These are phyloP conservation scores for Heteromyza rotundicornis DNA, from an alignment of 2,888 invertebrate genomes.

Conservation along the genomic window DNA sequence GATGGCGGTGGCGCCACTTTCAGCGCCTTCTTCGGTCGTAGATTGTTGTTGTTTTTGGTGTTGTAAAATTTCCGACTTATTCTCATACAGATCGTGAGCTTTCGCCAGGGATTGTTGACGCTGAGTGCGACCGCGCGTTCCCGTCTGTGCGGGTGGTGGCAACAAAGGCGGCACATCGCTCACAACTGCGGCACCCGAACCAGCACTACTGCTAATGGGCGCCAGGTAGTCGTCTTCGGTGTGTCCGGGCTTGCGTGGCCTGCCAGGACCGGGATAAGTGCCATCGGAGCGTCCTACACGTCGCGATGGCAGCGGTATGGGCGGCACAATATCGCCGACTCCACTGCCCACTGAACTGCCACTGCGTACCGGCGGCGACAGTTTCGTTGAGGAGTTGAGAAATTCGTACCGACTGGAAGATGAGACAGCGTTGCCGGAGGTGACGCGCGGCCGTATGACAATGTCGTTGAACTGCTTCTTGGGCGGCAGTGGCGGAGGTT, in stretches of 20 bases:
- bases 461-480: conserved; percentile 71
- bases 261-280: conserved; percentile 63
- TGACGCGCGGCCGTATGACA: conserved; percentile 63
- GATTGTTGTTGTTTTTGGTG: conserved; percentile 47
- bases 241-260: conserved; percentile 66
- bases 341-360: conserved; percentile 31
- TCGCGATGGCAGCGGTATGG: conserved; percentile 69
- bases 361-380: conserved; percentile 1
- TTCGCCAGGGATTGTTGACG: conserved; percentile 45
- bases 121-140: conserved; percentile 49
- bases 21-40: conserved; percentile 14
- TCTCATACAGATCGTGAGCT: conserved; percentile 56
- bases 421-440: conserved; percentile 34
- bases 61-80: conserved; percentile 57
- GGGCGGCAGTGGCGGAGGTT: conserved; percentile 77
- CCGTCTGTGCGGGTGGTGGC: conserved; percentile 63
- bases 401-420: conserved; percentile 54
- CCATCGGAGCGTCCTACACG: conserved; percentile 64
- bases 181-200: conserved; percentile 31
- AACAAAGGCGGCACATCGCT: conserved; percentile 60
- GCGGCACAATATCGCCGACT: conserved; percentile 63
- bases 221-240: conserved; percentile 75
- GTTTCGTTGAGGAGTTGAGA: conserved; percentile 40
- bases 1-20: conserved; percentile 26
- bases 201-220: conserved; percentile 64